Percentiles rank a stretch among this genome's conserved stretches.
Conservation (phyloP, 2,797 vertebrate genomes). For the Sebastolobus alascanus region DNA sequence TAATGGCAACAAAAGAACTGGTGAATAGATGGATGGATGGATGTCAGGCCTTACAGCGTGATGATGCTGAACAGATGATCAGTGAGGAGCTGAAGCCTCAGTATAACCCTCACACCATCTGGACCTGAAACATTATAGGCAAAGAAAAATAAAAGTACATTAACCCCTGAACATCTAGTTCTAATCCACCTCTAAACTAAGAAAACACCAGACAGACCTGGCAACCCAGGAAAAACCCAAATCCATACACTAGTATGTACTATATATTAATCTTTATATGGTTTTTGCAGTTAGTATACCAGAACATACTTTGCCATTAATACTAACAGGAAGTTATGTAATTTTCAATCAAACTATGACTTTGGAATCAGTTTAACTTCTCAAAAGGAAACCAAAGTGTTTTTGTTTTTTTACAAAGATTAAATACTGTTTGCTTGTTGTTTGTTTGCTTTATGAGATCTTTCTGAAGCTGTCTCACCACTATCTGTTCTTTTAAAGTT, state of each 20-base stretch:
- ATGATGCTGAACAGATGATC: constrained; percentile 12
- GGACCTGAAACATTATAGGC: neutral
- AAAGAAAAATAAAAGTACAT: neutral
- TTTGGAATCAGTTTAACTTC: constrained; percentile 1
- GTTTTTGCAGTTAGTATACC: neutral
- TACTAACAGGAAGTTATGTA: neutral
- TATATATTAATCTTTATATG: neutral
- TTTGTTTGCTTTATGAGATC: neutral
- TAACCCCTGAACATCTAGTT: neutral
- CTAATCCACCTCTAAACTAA: too few species aligned
- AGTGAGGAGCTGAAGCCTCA: neutral
- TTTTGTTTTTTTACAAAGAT: neutral
- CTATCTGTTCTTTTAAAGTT: neutral
- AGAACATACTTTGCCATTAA: neutral
- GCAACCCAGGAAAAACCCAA: neutral
- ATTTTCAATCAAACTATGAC: neutral
- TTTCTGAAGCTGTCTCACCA: neutral
- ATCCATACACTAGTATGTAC: neutral
- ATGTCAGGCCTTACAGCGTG: neutral
- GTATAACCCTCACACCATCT: neutral
- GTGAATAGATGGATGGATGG: constrained; percentile 2
- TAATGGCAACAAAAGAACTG: neutral
- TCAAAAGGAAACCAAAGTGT: neutral
- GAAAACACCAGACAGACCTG: neutral
- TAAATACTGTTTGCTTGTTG: neutral